These are phyloP conservation scores for Electrophaes corylata DNA, from an alignment of 2,888 invertebrate species.

Conservation along the genomic window DNA sequence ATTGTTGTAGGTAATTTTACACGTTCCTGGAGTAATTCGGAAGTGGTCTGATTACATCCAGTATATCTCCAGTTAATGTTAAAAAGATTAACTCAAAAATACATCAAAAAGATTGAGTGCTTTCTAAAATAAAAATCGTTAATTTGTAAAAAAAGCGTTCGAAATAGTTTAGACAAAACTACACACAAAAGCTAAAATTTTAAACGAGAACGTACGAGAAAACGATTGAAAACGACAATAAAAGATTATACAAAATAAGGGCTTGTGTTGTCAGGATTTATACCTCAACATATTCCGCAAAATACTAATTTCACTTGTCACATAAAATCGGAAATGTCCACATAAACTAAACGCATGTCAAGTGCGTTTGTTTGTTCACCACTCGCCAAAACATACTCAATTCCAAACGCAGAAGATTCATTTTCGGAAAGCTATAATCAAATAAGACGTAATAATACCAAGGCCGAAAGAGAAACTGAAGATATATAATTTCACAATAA, in stretches of 20 bases:
- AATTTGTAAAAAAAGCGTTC: not conserved
- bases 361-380: slow-evolving; percentile 26
- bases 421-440: slow-evolving; percentile 19
- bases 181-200: slow-evolving; percentile 9
- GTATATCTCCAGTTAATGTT: no score
- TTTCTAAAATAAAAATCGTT: not conserved
- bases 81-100: no score
- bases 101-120: no score
- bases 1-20: no score
- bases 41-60: no score
- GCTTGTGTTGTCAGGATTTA: slow-evolving; percentile 27
- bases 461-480: slow-evolving; percentile 34
- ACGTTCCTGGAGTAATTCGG: no score
- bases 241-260: slow-evolving; percentile 28
- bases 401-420: slow-evolving; percentile 21
- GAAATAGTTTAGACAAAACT: not conserved
- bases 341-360: slow-evolving; percentile 53
- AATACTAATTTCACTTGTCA: slow-evolving; percentile 50
- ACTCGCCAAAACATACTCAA: slow-evolving; percentile 22
- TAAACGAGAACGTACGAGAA: slow-evolving; percentile 16
- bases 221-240: slow-evolving; percentile 25
- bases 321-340: slow-evolving; percentile 51
- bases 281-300: slow-evolving; percentile 33
- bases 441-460: slow-evolving; percentile 36
- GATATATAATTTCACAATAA: slow-evolving; percentile 35